Evolutionary conservation across 2,888 invertebrate genomes (phyloP).

Genomic region (Drosophila multiciliata): DNA sequence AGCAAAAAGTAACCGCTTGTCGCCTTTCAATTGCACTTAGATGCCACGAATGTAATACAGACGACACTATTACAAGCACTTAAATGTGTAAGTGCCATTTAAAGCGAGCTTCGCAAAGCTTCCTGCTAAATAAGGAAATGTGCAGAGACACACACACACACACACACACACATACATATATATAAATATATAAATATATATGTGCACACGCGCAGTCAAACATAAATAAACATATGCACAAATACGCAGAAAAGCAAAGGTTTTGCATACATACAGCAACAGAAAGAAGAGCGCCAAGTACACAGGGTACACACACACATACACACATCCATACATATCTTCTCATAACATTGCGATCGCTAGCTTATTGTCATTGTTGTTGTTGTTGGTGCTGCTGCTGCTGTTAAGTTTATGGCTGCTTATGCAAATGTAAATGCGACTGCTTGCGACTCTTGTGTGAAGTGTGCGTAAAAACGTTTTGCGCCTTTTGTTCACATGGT

Average conservation of each 20-base stretch:
- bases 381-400: conserved; percentile 30
- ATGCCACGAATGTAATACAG: background rate
- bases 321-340: conserved; percentile 6
- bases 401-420: conserved; percentile 72
- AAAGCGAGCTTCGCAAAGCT: conserved; percentile 34
- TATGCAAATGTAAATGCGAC: conserved; percentile 75
- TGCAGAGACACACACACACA: conserved; percentile 8
- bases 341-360: conserved; percentile 47
- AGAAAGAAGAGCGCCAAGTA: conserved; percentile 41
- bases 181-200: background rate
- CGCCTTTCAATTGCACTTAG: background rate
- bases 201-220: background rate
- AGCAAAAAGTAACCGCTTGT: background rate
- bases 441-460: conserved; percentile 39
- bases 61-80: conserved; percentile 25
- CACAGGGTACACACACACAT: conserved; percentile 10
- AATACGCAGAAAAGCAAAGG: conserved; percentile 41
- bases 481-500: conserved; percentile 79
- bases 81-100: conserved; percentile 30
- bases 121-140: conserved; percentile 57
- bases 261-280: conserved; percentile 32
- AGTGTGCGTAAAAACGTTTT: conserved; percentile 77
- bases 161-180: conserved; percentile 1
- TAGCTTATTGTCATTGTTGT: conserved; percentile 15
- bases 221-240: conserved; percentile 3